Evolutionary conservation across 1,140 invertebrate genomes (phyloP).

Genomic region (Agrypnia vestita): DNA sequence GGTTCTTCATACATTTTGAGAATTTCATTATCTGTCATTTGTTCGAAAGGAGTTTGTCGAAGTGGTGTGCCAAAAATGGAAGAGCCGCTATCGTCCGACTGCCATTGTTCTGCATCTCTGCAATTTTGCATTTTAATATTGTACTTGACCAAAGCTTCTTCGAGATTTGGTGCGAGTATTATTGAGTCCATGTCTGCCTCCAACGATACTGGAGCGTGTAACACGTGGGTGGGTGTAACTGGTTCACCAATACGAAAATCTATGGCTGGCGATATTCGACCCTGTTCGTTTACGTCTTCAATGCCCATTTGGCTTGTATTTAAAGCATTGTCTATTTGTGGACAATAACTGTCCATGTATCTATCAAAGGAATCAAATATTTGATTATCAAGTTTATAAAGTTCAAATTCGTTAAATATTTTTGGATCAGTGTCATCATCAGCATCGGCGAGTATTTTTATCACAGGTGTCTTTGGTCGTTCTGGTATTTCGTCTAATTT

Average conservation of each 20-base stretch:
- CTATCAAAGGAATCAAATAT: conserved; percentile 52
- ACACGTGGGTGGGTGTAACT: conserved; percentile 67
- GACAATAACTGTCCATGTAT: conserved; percentile 61
- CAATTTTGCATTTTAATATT: conserved; percentile 57
- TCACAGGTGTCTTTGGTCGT: conserved; percentile 66
- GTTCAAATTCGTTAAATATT: conserved; percentile 63
- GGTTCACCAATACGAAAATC: conserved; percentile 71
- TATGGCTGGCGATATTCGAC: conserved; percentile 60
- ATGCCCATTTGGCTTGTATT: background rate
- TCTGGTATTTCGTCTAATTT: conserved; percentile 32
- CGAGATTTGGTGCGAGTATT: conserved; percentile 61
- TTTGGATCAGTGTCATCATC: conserved; percentile 60
- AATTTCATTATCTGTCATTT: conserved; percentile 59
- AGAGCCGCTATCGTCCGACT: conserved; percentile 40
- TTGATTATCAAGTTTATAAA: conserved; percentile 43
- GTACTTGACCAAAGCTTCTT: conserved; percentile 58
- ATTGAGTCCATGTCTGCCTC: conserved; percentile 63
- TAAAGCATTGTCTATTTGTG: conserved; percentile 32
- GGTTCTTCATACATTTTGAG: conserved; percentile 57
- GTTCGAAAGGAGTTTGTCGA: conserved; percentile 53
- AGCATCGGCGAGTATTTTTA: conserved; percentile 66
- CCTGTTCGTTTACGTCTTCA: conserved; percentile 17
- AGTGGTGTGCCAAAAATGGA: conserved; percentile 40
- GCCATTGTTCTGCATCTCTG: conserved; percentile 37
- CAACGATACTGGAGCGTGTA: conserved; percentile 62